Conservation (phyloP, 2,888 invertebrate genomes). For the Drosophila algonquin region DNA sequence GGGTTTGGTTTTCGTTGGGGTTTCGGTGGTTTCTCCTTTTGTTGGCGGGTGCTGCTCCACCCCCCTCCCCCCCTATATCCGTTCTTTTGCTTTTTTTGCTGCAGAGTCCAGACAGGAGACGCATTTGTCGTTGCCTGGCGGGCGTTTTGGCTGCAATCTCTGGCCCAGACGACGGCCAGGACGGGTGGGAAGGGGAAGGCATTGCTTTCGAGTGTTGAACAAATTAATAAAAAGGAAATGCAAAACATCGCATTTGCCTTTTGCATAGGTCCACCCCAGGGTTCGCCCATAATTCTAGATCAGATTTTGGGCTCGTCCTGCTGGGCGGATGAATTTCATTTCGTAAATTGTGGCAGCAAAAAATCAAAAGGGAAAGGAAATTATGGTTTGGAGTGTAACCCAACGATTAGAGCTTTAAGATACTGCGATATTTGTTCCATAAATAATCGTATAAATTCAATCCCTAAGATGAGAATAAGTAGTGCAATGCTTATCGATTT, state of each 20-base stretch:
- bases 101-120: conserved; percentile 46
- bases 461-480: no score
- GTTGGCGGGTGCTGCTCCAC: neutral
- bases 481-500: conserved; percentile 10
- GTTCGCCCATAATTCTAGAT: conserved; percentile 16
- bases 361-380: conserved; percentile 10
- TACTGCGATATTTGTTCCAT: neutral
- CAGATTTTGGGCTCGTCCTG: conserved; percentile 9
- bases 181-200: neutral
- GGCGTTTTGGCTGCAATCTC: conserved; percentile 36
- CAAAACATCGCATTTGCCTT: conserved; percentile 22
- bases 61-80: no score
- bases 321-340: conserved; percentile 28
- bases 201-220: conserved; percentile 28
- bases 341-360: conserved; percentile 30
- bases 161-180: conserved; percentile 32
- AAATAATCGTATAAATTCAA: no score
- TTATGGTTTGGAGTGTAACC: neutral
- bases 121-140: conserved; percentile 45
- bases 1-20: conserved; percentile 30
- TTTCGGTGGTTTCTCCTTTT: conserved; percentile 14
- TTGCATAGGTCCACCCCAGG: neutral
- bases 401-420: neutral
- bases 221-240: conserved; percentile 45
- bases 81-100: conserved; percentile 13